A percentile compares a stretch with the other conserved stretches of the same genome.
These are phyloP conservation scores for Eupithecia vulgata DNA, from an alignment of 2,888 invertebrate genomes.

Conservation along the genomic window DNA sequence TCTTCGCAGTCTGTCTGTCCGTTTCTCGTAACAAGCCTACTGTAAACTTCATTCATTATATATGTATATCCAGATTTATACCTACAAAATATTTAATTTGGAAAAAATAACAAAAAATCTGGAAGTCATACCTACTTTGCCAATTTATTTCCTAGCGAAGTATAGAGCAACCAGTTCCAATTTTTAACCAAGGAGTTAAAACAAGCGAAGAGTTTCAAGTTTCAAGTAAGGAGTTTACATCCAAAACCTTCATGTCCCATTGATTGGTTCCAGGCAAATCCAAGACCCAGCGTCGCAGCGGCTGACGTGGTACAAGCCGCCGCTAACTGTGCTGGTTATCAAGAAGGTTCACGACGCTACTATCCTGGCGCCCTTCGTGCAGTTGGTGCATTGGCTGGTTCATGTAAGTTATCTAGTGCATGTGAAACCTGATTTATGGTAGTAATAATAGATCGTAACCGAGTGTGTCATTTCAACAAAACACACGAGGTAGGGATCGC, in stretches of 20 bases:
- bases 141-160: too few species aligned
- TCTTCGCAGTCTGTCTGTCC: not conserved
- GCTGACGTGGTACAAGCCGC: conserved; percentile 98
- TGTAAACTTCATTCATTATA: not conserved
- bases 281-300: conserved; percentile 99
- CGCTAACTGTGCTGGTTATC: conserved; percentile 97
- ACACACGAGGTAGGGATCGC: too few species aligned
- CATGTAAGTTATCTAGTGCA: conserved; percentile 83
- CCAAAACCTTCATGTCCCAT: not conserved
- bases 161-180: too few species aligned
- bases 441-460: too few species aligned
- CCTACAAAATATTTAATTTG: too few species aligned
- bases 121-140: too few species aligned
- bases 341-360: conserved; percentile 97
- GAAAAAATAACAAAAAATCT: too few species aligned
- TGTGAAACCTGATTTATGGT: too few species aligned
- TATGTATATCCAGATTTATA: too few species aligned
- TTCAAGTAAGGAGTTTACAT: not conserved
- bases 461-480: too few species aligned
- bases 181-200: not conserved
- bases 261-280: conserved; percentile 90
- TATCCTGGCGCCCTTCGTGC: conserved; percentile 95
- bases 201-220: not conserved
- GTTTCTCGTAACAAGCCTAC: too few species aligned
- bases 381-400: conserved; percentile 96